A percentile compares a stretch with the other conserved stretches of the same genome.
Conservation (phyloP, 2,888 invertebrate genomes). For the Lasius platythorax region DNA sequence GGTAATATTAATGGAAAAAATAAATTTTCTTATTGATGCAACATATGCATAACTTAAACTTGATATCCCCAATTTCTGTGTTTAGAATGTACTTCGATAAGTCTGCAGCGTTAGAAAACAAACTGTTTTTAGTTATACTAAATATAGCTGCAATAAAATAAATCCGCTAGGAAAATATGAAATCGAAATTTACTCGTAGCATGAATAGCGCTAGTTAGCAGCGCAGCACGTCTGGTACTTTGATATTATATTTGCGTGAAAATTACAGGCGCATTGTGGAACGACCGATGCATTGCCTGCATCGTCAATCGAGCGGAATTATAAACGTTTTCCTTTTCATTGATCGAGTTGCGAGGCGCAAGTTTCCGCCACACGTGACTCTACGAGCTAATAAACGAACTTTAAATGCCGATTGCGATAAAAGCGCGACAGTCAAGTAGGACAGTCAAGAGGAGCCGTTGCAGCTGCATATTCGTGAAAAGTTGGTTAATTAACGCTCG, state of each 20-base stretch:
- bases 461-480: slow-evolving; percentile 63
- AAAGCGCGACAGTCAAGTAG: slow-evolving; percentile 24
- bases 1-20: background rate
- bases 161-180: slow-evolving; percentile 47
- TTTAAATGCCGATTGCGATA: slow-evolving; percentile 48
- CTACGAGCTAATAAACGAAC: slow-evolving; percentile 55
- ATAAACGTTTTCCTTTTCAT: slow-evolving; percentile 28
- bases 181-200: slow-evolving; percentile 43
- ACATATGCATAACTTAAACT: background rate
- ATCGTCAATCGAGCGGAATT: slow-evolving; percentile 34
- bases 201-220: slow-evolving; percentile 51
- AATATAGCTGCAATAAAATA: slow-evolving; percentile 43
- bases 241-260: slow-evolving; percentile 44
- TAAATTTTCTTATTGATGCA: background rate
- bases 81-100: background rate
- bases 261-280: slow-evolving; percentile 45
- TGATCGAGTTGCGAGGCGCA: background rate
- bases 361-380: slow-evolving; percentile 28
- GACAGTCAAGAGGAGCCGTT: slow-evolving; percentile 1
- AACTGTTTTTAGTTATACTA: slow-evolving; percentile 20
- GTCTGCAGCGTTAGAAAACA: background rate
- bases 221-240: slow-evolving; percentile 12
- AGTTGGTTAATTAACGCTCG: slow-evolving; percentile 76
- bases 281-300: slow-evolving; percentile 22
- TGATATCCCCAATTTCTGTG: background rate